A percentile compares a stretch with the other conserved stretches of the same genome.
phyloP scores from a whole-genome alignment of 2,888 invertebrate genomes.

The Drosophila histrio region DNA sequence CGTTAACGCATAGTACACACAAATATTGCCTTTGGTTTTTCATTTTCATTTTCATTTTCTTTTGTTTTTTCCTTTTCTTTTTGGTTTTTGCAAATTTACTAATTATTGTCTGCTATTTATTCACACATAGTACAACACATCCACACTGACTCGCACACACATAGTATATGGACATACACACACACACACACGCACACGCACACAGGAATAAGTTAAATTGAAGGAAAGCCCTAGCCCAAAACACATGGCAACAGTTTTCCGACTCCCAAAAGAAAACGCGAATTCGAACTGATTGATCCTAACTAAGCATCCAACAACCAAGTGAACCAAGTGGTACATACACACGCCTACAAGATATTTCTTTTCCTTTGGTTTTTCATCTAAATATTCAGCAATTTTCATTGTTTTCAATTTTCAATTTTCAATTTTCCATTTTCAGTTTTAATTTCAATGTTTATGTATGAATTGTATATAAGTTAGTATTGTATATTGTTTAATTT shows the following conservation, averaged over 20 bases:
- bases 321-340: constrained; percentile 4
- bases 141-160: constrained; percentile 12
- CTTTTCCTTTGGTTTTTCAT: constrained; percentile 28
- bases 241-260: not conserved
- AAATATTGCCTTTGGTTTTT: constrained; percentile 36
- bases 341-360: constrained; percentile 5
- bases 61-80: constrained; percentile 23
- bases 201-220: not conserved
- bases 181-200: not conserved
- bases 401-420: constrained; percentile 13
- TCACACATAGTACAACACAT: constrained; percentile 63
- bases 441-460: constrained; percentile 39
- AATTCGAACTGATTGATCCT: not conserved
- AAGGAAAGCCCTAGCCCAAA: not conserved
- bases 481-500: constrained; percentile 55
- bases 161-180: constrained; percentile 6
- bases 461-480: constrained; percentile 39
- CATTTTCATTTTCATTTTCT: constrained; percentile 14
- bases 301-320: constrained; percentile 4
- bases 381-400: constrained; percentile 36
- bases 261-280: not conserved
- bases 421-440: constrained; percentile 42
- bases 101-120: constrained; percentile 83
- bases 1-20: constrained; percentile 46
- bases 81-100: constrained; percentile 59